Conservation (phyloP, 2,113 vertebrate genomes). For the Verasper variegatus region DNA sequence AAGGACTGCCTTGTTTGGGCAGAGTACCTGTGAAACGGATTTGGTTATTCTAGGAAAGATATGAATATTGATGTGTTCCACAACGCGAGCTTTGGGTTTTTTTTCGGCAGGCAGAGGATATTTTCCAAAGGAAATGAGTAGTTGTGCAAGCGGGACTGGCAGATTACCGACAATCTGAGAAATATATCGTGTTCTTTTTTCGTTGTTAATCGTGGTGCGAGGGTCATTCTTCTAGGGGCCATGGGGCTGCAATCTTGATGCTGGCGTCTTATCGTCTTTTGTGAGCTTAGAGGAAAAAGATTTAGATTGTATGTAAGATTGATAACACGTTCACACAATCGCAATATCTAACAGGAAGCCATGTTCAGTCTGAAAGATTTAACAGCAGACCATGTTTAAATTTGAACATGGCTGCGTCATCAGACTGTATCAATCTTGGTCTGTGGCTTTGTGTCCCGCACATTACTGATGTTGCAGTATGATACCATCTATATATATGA, state of each 20-base stretch:
- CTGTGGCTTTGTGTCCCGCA: slow-evolving; percentile 10
- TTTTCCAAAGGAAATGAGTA: slow-evolving; percentile 53
- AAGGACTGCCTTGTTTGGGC: slow-evolving; percentile 21
- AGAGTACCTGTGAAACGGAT: slow-evolving; percentile 41
- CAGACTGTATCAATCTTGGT: slow-evolving; percentile 17
- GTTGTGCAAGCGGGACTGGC: slow-evolving; percentile 40
- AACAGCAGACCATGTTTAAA: slow-evolving; percentile 16
- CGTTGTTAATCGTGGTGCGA: neutral
- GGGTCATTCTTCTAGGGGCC: slow-evolving; percentile 25
- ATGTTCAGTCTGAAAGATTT: slow-evolving; percentile 37
- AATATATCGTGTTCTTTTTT: slow-evolving; percentile 21
- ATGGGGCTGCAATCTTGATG: slow-evolving; percentile 34
- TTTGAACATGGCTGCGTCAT: slow-evolving; percentile 21
- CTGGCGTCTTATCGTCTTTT: slow-evolving; percentile 42
- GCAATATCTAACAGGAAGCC: slow-evolving; percentile 24
- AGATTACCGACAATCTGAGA: slow-evolving; percentile 41
- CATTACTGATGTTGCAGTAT: slow-evolving; percentile 16
- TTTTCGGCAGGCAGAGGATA: slow-evolving; percentile 20
- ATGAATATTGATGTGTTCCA: slow-evolving; percentile 23
- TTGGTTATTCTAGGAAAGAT: neutral
- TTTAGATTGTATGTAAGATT: slow-evolving; percentile 30
- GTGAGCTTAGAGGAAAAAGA: slow-evolving; percentile 49
- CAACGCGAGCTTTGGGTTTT: slow-evolving; percentile 59
- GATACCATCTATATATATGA: slow-evolving; percentile 47
- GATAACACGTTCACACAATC: slow-evolving; percentile 41